Percentiles rank a stretch among this genome's conserved stretches.
Evolutionary conservation across 2,888 invertebrate species (phyloP).

Genomic region (Drosophila putrida): DNA sequence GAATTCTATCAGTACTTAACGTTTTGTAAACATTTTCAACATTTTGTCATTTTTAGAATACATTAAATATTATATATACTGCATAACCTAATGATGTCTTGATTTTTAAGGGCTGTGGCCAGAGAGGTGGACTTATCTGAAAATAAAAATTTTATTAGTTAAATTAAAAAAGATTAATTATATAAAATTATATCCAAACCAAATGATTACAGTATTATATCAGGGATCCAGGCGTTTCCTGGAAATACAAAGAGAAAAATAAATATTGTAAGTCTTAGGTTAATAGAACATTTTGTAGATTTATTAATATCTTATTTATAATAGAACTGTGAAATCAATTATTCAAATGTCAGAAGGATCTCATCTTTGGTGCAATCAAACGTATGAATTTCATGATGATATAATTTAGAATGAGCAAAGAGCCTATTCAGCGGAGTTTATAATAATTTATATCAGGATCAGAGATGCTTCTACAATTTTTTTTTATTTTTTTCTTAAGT

Average conservation of each 20-base stretch:
- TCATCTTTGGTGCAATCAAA: no score
- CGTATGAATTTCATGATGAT: no score
- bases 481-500: neutral
- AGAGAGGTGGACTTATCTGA: constrained; percentile 12
- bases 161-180: neutral
- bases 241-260: constrained; percentile 13
- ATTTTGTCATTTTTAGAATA: no score
- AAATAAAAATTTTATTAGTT: constrained; percentile 24
- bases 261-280: neutral
- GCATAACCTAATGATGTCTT: neutral
- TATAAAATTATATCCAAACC: constrained; percentile 33
- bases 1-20: no score
- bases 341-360: no score
- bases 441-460: neutral
- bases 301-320: neutral
- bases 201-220: neutral
- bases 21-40: no score
- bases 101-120: neutral
- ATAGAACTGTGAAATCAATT: neutral
- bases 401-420: no score
- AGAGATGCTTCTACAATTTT: neutral
- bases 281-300: no score
- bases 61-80: no score
- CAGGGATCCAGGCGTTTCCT: neutral
- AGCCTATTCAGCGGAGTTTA: no score